Evolutionary conservation across 2,113 vertebrate genomes (phyloP).

Genomic region (Platichthys stellatus): DNA sequence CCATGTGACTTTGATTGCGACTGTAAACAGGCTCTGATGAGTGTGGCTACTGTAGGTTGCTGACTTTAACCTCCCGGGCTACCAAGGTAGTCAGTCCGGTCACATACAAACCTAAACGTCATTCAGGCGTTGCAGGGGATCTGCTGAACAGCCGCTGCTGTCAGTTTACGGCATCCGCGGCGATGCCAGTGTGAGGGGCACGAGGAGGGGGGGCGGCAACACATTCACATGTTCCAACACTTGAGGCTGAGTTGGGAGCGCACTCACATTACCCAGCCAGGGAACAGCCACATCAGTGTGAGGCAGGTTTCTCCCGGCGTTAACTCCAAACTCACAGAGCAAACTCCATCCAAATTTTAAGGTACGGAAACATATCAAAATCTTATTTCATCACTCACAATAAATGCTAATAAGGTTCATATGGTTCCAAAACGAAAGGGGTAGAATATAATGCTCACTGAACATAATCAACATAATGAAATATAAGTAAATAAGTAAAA

Average conservation of each 20-base stretch:
- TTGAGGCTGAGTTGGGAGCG: slow-evolving; percentile 15
- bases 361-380: no score
- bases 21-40: neutral
- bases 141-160: slow-evolving; percentile 35
- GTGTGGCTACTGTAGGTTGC: neutral
- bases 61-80: neutral
- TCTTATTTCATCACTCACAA: no score
- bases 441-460: no score
- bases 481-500: no score
- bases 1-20: neutral
- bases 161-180: slow-evolving; percentile 19
- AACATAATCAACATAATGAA: no score
- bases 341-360: no score
- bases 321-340: no score
- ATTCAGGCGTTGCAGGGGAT: neutral
- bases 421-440: no score
- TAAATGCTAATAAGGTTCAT: no score
- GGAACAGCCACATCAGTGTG: slow-evolving; percentile 32
- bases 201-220: neutral
- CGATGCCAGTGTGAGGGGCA: slow-evolving; percentile 12
- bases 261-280: slow-evolving; percentile 30
- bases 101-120: neutral
- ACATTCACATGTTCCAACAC: slow-evolving; percentile 31
- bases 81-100: neutral
- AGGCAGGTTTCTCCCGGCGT: neutral